Conservation (phyloP, 2,888 invertebrate genomes). For the Blomia tropicalis region DNA sequence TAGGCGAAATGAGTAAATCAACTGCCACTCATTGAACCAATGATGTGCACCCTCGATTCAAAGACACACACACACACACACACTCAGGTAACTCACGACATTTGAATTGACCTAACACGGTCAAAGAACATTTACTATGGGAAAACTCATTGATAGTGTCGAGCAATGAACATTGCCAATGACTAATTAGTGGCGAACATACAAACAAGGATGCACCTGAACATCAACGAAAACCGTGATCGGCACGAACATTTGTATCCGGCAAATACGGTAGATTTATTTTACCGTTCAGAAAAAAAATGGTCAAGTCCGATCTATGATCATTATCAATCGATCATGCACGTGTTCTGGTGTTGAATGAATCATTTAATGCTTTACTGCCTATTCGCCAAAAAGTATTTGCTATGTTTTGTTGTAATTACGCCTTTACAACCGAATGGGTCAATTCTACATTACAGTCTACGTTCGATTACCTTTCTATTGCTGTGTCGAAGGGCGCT, state of each 20-base stretch:
- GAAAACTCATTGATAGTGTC: not conserved
- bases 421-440: no score
- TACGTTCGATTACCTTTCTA: not conserved
- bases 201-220: not conserved
- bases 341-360: not conserved
- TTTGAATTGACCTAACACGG: conserved; percentile 2
- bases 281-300: not conserved
- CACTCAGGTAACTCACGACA: not conserved
- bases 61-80: not conserved
- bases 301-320: not conserved
- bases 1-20: conserved; percentile 3
- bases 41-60: not conserved
- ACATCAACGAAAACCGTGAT: no score
- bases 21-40: not conserved
- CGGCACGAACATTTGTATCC: no score
- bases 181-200: not conserved
- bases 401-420: no score
- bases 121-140: not conserved
- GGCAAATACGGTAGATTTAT: no score
- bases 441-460: no score
- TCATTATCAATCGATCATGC: no score
- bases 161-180: not conserved
- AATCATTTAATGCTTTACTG: not conserved
- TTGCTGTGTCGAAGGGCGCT: not conserved
- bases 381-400: no score